A percentile compares a stretch with the other conserved stretches of the same genome.
phyloP scores from a whole-genome alignment of 2,888 invertebrate species.

The Epinotia ramella region DNA sequence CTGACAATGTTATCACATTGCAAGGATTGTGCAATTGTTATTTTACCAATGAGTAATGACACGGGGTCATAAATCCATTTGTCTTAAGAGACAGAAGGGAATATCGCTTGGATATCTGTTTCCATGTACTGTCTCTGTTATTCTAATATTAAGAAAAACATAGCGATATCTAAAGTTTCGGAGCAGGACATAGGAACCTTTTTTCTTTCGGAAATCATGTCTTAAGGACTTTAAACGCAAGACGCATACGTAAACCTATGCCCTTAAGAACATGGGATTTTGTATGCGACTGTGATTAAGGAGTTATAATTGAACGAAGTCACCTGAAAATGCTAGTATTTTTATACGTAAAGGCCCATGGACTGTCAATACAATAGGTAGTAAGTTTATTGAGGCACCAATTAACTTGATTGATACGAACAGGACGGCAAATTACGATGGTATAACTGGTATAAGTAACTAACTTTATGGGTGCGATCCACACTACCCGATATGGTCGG shows the following conservation, averaged over 20 bases:
- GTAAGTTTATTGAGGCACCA: constrained; percentile 8
- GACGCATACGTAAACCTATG: too few species aligned
- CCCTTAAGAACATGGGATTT: background rate
- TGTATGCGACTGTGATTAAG: background rate
- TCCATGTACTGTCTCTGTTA: background rate
- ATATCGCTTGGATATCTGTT: background rate
- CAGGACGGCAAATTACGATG: constrained; percentile 22
- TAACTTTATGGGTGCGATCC: background rate
- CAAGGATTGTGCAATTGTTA: too few species aligned
- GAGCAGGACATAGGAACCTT: background rate
- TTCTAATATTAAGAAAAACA: background rate
- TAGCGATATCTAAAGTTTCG: too few species aligned
- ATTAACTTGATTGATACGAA: constrained; percentile 21
- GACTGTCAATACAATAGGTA: background rate
- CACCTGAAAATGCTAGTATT: background rate
- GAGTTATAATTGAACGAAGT: background rate
- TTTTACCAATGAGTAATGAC: too few species aligned
- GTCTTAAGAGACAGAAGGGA: background rate
- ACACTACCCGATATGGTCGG: constrained; percentile 13
- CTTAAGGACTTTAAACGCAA: too few species aligned
- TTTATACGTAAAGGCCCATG: background rate
- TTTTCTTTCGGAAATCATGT: background rate
- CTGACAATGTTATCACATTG: too few species aligned
- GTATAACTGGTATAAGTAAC: background rate
- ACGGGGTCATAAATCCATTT: background rate